Evolutionary conservation across 2,888 invertebrate genomes (phyloP).

Genomic region (Drosophila monieri): DNA sequence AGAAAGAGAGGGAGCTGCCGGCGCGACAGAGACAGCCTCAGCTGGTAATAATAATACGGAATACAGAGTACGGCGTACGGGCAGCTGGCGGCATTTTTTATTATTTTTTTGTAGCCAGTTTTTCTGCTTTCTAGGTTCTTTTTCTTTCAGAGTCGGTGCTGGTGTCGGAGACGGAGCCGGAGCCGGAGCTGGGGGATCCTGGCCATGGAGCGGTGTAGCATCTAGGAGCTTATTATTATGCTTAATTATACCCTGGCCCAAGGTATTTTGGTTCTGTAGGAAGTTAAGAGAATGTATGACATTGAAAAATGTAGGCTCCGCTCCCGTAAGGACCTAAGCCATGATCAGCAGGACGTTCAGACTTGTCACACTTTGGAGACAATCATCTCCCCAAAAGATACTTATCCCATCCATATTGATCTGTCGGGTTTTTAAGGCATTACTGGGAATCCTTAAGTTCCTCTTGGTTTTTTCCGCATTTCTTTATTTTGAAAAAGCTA

Average conservation of each 20-base stretch:
- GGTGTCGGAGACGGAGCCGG: conserved; percentile 11
- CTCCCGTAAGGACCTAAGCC: not conserved
- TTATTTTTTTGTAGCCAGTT: conserved; percentile 12
- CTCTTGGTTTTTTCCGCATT: conserved; percentile 47
- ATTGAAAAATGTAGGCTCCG: not conserved
- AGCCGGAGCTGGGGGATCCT: conserved; percentile 5
- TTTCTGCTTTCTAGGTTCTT: conserved; percentile 1
- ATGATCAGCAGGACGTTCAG: not conserved
- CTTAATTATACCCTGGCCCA: conserved; percentile 54
- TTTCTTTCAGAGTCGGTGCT: conserved; percentile 1
- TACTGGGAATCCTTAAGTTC: not conserved
- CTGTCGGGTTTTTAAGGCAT: conserved; percentile 7
- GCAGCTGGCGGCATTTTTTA: conserved; percentile 60
- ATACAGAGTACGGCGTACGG: conserved; percentile 28
- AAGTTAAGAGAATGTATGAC: not conserved
- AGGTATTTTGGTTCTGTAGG: not conserved
- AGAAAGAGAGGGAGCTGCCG: conserved; percentile 9
- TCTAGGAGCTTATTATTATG: conserved; percentile 71
- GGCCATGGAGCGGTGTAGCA: conserved; percentile 41
- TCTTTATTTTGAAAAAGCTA: conserved; percentile 52
- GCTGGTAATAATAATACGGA: conserved; percentile 42
- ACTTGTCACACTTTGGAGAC: not conserved
- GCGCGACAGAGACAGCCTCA: conserved; percentile 31
- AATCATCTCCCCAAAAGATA: not conserved
- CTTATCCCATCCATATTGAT: not conserved